Evolutionary conservation across 1,140 invertebrate genomes (phyloP).

Genomic region (Drosophila busckii): DNA sequence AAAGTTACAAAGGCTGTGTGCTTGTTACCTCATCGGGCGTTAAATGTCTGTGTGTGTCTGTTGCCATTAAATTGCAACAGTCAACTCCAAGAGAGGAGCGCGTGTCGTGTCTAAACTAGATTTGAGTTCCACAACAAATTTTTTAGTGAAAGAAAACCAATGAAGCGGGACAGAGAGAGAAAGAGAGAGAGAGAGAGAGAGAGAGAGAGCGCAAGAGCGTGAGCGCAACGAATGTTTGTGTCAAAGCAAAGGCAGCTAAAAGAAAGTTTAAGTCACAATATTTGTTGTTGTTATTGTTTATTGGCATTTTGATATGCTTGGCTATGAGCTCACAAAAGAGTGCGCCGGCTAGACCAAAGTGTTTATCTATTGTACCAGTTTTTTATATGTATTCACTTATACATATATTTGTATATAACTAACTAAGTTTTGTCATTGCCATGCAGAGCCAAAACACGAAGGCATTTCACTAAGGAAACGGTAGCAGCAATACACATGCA

Average conservation of each 20-base stretch:
- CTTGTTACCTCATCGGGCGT: conserved; percentile 67
- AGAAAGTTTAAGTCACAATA: conserved; percentile 58
- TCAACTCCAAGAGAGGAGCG: conserved; percentile 24
- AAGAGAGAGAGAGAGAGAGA: conserved; percentile 21
- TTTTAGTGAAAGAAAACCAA: conserved; percentile 71
- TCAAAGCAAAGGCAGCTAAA: conserved; percentile 59
- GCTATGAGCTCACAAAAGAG: conserved; percentile 12
- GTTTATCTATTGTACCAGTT: not conserved
- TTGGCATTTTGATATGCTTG: conserved; percentile 26
- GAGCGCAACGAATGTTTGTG: conserved; percentile 50
- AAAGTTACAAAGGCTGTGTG: conserved; percentile 4
- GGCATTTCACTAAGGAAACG: conserved; percentile 32
- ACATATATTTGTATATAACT: no score
- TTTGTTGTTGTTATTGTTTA: conserved; percentile 29
- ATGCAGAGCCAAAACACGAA: conserved; percentile 14
- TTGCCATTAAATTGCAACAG: conserved; percentile 62
- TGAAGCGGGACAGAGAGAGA: conserved; percentile 42
- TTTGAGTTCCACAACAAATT: no score
- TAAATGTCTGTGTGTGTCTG: not conserved
- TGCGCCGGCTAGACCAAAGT: conserved; percentile 5
- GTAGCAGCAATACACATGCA: conserved; percentile 1
- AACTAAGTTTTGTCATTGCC: conserved; percentile 20
- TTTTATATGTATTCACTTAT: no score
- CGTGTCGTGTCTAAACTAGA: not conserved
- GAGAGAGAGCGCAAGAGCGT: no score